These are phyloP conservation scores for Choristoneura rosaceana DNA, from an alignment of 2,888 invertebrate species.

Conservation along the genomic window DNA sequence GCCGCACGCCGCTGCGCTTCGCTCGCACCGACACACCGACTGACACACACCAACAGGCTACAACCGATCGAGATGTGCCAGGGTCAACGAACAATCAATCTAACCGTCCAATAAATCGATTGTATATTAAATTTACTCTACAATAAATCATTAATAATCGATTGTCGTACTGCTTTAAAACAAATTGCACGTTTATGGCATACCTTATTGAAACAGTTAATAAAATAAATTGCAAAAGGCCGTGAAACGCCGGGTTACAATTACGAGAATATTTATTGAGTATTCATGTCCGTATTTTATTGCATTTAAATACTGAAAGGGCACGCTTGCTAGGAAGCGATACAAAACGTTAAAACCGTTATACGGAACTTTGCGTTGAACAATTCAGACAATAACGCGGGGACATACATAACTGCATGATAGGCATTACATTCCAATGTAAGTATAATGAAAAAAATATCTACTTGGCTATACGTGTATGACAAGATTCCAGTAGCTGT, in stretches of 20 bases:
- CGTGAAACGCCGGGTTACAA: slow-evolving; percentile 20
- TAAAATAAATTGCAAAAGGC: slow-evolving; percentile 11
- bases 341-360: slow-evolving; percentile 14
- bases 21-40: slow-evolving; percentile 42
- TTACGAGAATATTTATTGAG: slow-evolving; percentile 31
- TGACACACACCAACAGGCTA: slow-evolving; percentile 54
- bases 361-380: slow-evolving; percentile 31
- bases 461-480: background rate
- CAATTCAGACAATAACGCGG: slow-evolving; percentile 27
- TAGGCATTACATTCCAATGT: slow-evolving; percentile 11
- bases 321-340: slow-evolving; percentile 27
- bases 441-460: background rate
- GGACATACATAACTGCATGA: slow-evolving; percentile 14
- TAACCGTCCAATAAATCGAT: slow-evolving; percentile 46
- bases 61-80: slow-evolving; percentile 64
- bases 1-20: slow-evolving; percentile 52
- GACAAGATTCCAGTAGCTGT: slow-evolving; percentile 13
- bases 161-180: slow-evolving; percentile 4
- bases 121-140: background rate
- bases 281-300: slow-evolving; percentile 21
- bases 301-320: slow-evolving; percentile 28
- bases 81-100: slow-evolving; percentile 67
- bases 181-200: slow-evolving; percentile 11
- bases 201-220: slow-evolving; percentile 21
- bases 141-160: slow-evolving; percentile 23